Evolutionary conservation across 2,113 vertebrate species (phyloP).

Genomic region (Bettongia penicillata): DNA sequence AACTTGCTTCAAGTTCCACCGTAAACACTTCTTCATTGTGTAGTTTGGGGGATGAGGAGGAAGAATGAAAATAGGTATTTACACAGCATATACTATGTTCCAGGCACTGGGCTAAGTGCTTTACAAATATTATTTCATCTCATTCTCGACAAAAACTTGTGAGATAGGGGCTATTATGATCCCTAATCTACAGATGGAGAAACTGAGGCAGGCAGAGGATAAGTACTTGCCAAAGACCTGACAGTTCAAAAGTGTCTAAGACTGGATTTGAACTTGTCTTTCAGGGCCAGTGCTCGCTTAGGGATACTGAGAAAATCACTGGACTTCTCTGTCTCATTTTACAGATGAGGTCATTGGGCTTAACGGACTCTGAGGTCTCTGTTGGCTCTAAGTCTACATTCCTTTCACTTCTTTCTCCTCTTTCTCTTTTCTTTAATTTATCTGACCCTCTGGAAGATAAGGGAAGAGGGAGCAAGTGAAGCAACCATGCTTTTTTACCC

Average conservation of each 20-base stretch:
- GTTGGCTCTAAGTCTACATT: not conserved
- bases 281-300: not conserved
- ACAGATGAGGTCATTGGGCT: not conserved
- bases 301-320: not conserved
- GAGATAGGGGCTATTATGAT: not conserved
- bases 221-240: too few species aligned
- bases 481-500: not conserved
- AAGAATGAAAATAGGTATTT: not conserved
- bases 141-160: not conserved
- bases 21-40: not conserved
- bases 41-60: not conserved
- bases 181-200: not conserved
- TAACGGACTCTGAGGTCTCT: not conserved
- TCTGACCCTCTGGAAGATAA: slow-evolving; percentile 18
- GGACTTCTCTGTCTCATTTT: not conserved
- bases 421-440: not conserved
- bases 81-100: not conserved
- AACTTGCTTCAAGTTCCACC: not conserved
- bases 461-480: not conserved
- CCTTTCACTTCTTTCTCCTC: not conserved
- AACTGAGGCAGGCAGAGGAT: not conserved
- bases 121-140: not conserved
- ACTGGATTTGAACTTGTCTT: not conserved
- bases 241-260: not conserved
- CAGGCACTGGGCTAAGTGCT: not conserved